Conservation (phyloP, 2,888 invertebrate genomes). For the Cephus sareptanus region DNA sequence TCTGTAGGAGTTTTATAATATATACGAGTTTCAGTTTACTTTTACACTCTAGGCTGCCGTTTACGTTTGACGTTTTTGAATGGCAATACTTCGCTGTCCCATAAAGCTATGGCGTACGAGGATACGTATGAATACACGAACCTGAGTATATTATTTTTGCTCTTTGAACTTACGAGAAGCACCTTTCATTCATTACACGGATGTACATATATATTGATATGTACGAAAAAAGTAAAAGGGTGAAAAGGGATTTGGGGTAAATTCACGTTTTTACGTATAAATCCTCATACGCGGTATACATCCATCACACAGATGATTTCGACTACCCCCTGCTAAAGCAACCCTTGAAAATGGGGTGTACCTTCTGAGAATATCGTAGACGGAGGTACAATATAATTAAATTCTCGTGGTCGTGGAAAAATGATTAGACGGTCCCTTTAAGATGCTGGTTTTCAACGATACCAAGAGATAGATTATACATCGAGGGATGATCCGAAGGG, state of each 20-base stretch:
- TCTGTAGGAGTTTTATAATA: too few relatives aligned
- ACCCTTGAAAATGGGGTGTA: neutral
- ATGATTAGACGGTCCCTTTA: neutral
- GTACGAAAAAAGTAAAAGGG: too few relatives aligned
- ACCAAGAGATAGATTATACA: neutral
- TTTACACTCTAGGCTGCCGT: too few relatives aligned
- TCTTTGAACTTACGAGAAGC: too few relatives aligned
- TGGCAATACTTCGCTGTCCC: too few relatives aligned
- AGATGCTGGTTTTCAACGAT: neutral
- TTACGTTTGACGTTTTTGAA: too few relatives aligned
- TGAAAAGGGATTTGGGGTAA: neutral
- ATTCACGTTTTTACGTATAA: neutral
- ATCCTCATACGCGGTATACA: neutral
- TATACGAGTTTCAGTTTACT: too few relatives aligned
- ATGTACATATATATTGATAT: too few relatives aligned
- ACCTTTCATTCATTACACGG: too few relatives aligned
- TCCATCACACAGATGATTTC: neutral
- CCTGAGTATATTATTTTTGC: too few relatives aligned
- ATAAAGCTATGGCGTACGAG: too few relatives aligned
- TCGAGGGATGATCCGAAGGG: neutral
- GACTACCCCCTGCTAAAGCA: neutral
- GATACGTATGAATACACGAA: too few relatives aligned
- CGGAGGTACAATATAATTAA: neutral
- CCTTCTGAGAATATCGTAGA: neutral
- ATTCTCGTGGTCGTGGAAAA: neutral